Conservation (phyloP, 2,888 invertebrate genomes). For the Drosophila monieri region DNA sequence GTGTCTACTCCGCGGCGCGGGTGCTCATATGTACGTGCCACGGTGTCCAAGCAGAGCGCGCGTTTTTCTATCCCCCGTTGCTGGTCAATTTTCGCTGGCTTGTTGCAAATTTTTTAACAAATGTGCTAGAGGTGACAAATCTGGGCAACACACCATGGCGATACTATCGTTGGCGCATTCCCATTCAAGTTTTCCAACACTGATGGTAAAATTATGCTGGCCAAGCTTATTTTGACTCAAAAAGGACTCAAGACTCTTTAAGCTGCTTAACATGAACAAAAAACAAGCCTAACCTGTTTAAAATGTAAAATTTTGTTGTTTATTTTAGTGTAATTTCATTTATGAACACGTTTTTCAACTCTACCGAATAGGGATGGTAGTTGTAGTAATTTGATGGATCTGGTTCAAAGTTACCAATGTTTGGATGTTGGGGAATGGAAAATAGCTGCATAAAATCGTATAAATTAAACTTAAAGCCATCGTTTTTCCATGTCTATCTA, state of each 20-base stretch:
- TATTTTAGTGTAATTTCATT: neutral
- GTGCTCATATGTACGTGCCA: slow-evolving; percentile 58
- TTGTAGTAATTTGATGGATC: neutral
- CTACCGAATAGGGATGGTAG: slow-evolving; percentile 12
- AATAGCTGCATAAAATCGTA: no score
- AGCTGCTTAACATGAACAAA: neutral
- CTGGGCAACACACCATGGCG: slow-evolving; percentile 25
- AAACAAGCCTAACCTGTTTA: neutral
- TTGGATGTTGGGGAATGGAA: no score
- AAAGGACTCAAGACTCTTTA: no score
- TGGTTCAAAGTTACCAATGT: slow-evolving; percentile 2
- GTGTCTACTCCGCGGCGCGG: slow-evolving; percentile 40
- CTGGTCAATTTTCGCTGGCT: slow-evolving; percentile 64
- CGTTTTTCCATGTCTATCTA: neutral
- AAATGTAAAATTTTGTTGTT: neutral
- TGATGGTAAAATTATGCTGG: neutral
- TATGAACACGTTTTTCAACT: neutral
- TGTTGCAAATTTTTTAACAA: slow-evolving; percentile 45
- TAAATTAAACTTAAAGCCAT: neutral
- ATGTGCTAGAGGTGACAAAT: slow-evolving; percentile 22
- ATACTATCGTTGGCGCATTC: slow-evolving; percentile 9
- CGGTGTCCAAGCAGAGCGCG: slow-evolving; percentile 58
- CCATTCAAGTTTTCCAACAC: slow-evolving; percentile 6
- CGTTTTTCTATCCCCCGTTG: slow-evolving; percentile 60
- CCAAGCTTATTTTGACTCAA: no score